Conservation (phyloP, 2,797 vertebrate genomes). For the Parauchenoglanis punctatus region DNA sequence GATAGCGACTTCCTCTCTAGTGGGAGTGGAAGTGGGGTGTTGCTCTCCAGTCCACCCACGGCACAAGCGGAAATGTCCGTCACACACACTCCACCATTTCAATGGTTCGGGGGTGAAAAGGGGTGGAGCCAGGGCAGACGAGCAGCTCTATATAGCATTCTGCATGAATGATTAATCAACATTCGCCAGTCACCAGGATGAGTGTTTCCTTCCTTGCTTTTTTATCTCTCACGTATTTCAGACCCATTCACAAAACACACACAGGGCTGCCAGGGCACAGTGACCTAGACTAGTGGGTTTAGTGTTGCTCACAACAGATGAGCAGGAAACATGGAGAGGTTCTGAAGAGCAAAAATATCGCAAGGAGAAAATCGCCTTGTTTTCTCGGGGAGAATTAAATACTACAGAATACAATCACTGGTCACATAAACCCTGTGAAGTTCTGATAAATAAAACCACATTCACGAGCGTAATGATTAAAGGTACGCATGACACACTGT, state of each 20-base stretch:
- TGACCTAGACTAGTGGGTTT: slow-evolving; percentile 17
- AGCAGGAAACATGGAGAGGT: background rate
- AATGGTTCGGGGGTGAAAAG: slow-evolving; percentile 23
- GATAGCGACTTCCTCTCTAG: slow-evolving; percentile 79
- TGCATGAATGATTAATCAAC: slow-evolving; percentile 39
- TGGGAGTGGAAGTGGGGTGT: slow-evolving; percentile 76
- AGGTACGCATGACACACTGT: background rate
- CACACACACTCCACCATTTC: slow-evolving; percentile 31
- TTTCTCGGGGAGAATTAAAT: background rate
- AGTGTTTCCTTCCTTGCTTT: slow-evolving; percentile 72
- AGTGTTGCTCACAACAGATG: background rate
- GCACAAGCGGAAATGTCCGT: slow-evolving; percentile 72
- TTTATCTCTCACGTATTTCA: slow-evolving; percentile 58
- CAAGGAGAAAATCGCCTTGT: background rate
- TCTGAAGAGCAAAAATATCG: background rate
- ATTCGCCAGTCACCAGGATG: slow-evolving; percentile 65
- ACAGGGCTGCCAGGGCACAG: background rate
- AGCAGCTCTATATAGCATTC: slow-evolving; percentile 42
- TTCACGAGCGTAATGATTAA: background rate
- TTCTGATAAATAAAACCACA: background rate
- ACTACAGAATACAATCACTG: background rate
- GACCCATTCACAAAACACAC: slow-evolving; percentile 66
- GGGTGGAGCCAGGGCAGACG: slow-evolving; percentile 18
- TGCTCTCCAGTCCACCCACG: slow-evolving; percentile 70
- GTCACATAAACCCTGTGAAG: background rate